Evolutionary conservation across 1,140 invertebrate species (phyloP).

Genomic region (Mercenaria mercenaria): DNA sequence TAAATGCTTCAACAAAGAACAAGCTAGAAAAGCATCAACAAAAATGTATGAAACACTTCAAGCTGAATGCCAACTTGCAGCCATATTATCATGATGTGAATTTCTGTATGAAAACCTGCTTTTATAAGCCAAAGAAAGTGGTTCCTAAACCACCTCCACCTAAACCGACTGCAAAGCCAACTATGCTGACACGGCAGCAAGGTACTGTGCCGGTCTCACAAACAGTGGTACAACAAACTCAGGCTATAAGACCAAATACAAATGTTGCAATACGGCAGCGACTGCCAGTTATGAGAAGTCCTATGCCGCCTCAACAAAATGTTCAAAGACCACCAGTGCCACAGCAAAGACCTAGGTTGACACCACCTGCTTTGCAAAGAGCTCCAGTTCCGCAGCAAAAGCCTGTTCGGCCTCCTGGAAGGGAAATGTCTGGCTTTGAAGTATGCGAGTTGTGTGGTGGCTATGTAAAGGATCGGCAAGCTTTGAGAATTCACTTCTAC

Average conservation of each 20-base stretch:
- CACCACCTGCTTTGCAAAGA: neutral
- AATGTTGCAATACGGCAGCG: neutral
- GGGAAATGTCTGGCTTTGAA: conserved; percentile 78
- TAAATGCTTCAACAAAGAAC: conserved; percentile 97
- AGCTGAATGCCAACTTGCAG: conserved; percentile 93
- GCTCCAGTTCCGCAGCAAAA: conserved; percentile 40
- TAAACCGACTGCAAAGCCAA: neutral
- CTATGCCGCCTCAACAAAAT: neutral
- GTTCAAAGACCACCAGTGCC: neutral
- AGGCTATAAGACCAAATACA: neutral
- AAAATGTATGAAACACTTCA: conserved; percentile 96
- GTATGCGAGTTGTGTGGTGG: conserved; percentile 85
- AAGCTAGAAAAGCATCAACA: conserved; percentile 95
- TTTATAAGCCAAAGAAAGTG: conserved; percentile 75
- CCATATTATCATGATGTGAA: conserved; percentile 87
- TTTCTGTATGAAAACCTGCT: conserved; percentile 79
- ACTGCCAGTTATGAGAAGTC: neutral
- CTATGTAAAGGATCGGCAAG: conserved; percentile 84
- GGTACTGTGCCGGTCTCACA: neutral
- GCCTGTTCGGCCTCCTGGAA: conserved; percentile 44
- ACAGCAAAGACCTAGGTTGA: neutral
- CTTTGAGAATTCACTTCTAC: conserved; percentile 84
- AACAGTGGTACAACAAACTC: neutral
- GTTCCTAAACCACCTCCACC: conserved; percentile 26
- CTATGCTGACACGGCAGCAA: conserved; percentile 47